Evolutionary conservation across 2,113 vertebrate genomes (phyloP), one percentile per base, ranked within the genome.

Genomic region (Colossoma macropomum): DNA sequence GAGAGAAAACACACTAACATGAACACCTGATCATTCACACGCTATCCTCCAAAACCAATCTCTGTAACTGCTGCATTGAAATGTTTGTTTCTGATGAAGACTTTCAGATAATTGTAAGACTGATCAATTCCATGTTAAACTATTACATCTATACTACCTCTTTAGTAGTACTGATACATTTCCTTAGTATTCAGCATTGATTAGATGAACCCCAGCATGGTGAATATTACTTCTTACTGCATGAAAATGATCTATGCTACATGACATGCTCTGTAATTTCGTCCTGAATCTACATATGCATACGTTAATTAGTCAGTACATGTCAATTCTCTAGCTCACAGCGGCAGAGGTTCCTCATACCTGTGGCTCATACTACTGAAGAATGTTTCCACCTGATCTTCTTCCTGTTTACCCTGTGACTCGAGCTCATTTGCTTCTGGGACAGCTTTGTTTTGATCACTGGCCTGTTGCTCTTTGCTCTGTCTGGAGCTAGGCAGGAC

Each of bases 301-400:
- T 27, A 41, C 52, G 41, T 11, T 45, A 11, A 45, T 45, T 7
- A 56, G 1, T 25, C 38, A 65, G 10, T 66, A 75, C 10, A 41
- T 38, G 13, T 41, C 19, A 62, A 3, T 38, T 25, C 32, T 38
- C 1, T n/a, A 30, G 52, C 23, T 85, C 80, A 87, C n/a, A 83
- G 77, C 28, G 48, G 62, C 19, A 63, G 81, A 82, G 76, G 86
- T 77, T 89, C 87, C 75, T 89, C 91, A 79, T 97, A 98, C 98
- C 98, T 98, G 93, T 97, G 96, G 87, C 94, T 96, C 97, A 99
- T 99, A 90, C 95, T 95, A 90, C 96, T 98, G 92, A 99, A 99
- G 94, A 99, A 99, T 23, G 97, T 99, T 34, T 96, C 94, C 92
- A 95, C 93, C 78, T 91, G 88, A 84, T 94, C 93, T 48, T 86